phyloP scores from a whole-genome alignment of 1,140 invertebrate species.

The Drosophila insularis region DNA sequence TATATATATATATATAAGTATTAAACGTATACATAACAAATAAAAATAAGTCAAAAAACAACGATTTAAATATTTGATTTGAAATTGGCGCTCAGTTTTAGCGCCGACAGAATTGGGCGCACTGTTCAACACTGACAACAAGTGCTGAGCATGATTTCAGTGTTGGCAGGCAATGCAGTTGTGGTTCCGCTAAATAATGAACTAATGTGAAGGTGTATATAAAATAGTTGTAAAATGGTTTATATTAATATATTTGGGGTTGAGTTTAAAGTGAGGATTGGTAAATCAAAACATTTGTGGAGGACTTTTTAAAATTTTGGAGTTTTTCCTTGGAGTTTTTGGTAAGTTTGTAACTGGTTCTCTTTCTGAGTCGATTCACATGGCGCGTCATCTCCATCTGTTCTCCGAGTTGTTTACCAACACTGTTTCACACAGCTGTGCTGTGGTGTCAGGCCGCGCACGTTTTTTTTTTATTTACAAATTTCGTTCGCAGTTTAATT shows the following conservation, averaged over 20 bases:
- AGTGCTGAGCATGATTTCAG: not conserved
- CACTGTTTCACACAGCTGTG: not conserved
- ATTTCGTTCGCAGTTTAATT: not conserved
- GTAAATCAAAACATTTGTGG: too few relatives aligned
- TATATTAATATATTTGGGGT: too few relatives aligned
- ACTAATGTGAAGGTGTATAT: not conserved
- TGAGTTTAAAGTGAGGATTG: too few relatives aligned
- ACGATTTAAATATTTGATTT: not conserved
- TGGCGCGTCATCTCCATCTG: not conserved
- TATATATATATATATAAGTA: conserved; percentile 30
- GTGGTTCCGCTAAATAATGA: not conserved
- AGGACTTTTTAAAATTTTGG: too few relatives aligned
- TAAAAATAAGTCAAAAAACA: not conserved
- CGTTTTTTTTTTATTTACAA: conserved; percentile 59
- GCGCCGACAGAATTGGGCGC: not conserved
- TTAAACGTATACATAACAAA: conserved; percentile 30
- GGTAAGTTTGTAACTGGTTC: not conserved
- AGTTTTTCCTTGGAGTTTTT: too few relatives aligned
- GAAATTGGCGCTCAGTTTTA: not conserved
- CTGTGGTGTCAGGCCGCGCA: conserved; percentile 41
- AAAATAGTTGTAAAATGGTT: too few relatives aligned
- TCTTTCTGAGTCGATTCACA: not conserved
- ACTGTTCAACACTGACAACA: not conserved
- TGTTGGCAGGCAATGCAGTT: not conserved
- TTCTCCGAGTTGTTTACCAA: not conserved